Evolutionary conservation across 2,888 invertebrate genomes (phyloP), one percentile per base, ranked within the genome.

Genomic region (Chymomyza caudatula): DNA sequence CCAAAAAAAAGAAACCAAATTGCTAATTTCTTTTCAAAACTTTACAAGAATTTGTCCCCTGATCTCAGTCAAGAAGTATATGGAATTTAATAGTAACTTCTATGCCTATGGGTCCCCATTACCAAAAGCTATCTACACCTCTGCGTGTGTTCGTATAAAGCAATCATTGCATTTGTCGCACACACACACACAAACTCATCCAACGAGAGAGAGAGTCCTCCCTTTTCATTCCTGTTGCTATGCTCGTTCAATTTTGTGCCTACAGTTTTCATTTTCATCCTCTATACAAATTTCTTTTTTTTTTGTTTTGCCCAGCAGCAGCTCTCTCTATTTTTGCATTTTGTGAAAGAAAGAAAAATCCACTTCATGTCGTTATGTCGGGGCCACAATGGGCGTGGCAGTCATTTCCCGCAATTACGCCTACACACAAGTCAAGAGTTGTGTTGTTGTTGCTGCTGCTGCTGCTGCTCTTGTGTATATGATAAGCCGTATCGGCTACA

Each of bases 381-480:
- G 65, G 66, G 74, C 74, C 85, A 77, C 78, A 84, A 76, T 75
- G 79, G 82, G 86, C 86, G 86, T 85, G 85, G 84, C 82, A 85
- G 74, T 85, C 73, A 82, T 84, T 84, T 85, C 84, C 86, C 71
- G 72, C 84, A 84, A 82, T 84, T 81, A 85, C 79, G 78, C 76
- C 77, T 69, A 73, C 85, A 67, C 64, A 68, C 66, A 67, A 66
- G 60, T 37, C 29, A 37, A 37, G 29, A 37, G 29, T 37, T 11
- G 29, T 37, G 29, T 4, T 5, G 23, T 5, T 23, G 23, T 23
- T 23, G 23, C 8, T 8, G 8, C 29, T 11, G 44, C 55, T 17
- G 55, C 3, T 4, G n/a, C 22, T 23, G 56, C 11, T 19, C 6
- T 56, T 19, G 20, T 29, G 29, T 11, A 37, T 4, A 3, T 77